These are phyloP conservation scores for Procavia capensis DNA, from an alignment of 2,113 vertebrate species.

Conservation along the genomic window DNA sequence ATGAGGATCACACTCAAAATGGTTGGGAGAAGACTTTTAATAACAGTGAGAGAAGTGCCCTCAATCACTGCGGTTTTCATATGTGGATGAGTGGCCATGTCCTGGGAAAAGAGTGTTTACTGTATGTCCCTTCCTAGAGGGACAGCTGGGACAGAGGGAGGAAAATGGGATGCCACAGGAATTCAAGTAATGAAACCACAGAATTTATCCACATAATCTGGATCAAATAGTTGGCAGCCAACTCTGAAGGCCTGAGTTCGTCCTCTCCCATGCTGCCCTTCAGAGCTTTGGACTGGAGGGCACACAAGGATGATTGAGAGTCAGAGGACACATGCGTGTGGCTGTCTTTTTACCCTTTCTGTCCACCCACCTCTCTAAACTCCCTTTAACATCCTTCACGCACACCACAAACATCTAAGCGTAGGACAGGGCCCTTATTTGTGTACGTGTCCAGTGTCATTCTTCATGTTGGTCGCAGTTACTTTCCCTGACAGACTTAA, in stretches of 20 bases:
- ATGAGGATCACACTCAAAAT: neutral
- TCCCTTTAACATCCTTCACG: neutral
- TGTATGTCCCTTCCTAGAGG: neutral
- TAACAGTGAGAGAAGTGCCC: neutral
- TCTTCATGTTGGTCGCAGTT: no score
- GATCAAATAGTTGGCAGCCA: neutral
- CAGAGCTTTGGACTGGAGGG: neutral
- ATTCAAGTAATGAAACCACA: neutral
- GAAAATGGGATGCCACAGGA: accelerated
- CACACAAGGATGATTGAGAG: accelerated
- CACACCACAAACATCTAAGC: no score
- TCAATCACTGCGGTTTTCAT: neutral
- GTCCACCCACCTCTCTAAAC: neutral
- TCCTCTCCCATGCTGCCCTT: neutral
- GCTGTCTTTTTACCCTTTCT: neutral
- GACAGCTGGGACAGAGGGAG: neutral
- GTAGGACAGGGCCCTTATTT: no score
- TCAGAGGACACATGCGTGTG: no score
- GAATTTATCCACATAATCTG: neutral
- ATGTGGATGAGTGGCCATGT: neutral
- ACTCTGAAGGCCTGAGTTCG: accelerated
- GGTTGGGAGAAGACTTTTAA: neutral
- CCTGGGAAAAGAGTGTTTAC: neutral
- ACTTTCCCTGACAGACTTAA: no score
- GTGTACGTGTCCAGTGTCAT: no score